Conservation (phyloP, 2,797 vertebrate species). For the Poecilia velifera region DNA sequence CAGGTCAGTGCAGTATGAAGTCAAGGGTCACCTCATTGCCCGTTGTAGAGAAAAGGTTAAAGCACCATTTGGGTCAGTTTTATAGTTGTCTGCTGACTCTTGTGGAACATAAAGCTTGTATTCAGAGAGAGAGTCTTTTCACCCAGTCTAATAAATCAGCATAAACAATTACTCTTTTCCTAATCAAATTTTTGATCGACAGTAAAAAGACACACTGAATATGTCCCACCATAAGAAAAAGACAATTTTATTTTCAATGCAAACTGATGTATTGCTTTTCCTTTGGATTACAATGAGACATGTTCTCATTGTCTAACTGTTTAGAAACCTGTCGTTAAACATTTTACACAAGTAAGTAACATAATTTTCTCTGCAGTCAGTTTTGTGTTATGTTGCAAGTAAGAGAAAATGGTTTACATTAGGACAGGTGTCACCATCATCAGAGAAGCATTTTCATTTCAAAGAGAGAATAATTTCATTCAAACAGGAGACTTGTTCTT, state of each 20-base stretch:
- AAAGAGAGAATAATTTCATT: neutral
- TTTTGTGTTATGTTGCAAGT: no score
- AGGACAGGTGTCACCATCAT: neutral
- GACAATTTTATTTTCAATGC: neutral
- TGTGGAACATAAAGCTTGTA: neutral
- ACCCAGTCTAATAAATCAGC: neutral
- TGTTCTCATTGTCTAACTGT: neutral
- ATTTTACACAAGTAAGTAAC: no score
- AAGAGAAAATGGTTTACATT: no score
- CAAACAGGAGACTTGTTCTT: neutral
- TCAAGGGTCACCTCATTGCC: constrained; percentile 35
- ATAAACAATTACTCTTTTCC: neutral
- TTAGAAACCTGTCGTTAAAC: neutral
- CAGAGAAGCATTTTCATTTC: neutral
- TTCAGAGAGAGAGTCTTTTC: constrained; percentile 2
- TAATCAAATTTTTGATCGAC: neutral
- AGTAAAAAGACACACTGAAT: neutral
- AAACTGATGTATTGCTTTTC: neutral
- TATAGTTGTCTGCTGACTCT: neutral
- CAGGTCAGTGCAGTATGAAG: constrained; percentile 24
- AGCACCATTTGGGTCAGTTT: constrained; percentile 28
- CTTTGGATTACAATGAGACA: neutral
- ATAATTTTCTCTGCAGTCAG: no score
- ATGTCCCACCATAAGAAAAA: neutral
- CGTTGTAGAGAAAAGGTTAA: constrained; percentile 37